A percentile compares a stretch with the other conserved stretches of the same genome.
Conservation (phyloP, 2,888 invertebrate genomes). For the Lasioglossum malachurum region DNA sequence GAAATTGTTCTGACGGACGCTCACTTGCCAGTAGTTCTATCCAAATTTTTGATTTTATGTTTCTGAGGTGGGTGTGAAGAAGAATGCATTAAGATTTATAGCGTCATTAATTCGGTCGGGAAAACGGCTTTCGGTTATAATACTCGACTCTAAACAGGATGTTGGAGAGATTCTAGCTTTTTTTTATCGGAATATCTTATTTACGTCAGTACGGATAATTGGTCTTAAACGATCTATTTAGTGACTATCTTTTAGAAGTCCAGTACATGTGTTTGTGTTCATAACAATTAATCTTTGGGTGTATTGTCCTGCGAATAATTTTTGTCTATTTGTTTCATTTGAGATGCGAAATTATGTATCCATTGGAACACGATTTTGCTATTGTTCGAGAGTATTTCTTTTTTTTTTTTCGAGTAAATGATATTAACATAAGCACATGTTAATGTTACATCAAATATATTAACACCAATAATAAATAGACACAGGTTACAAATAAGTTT, state of each 20-base stretch:
- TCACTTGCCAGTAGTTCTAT: not conserved
- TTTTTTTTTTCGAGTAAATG: not conserved
- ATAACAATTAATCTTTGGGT: not conserved
- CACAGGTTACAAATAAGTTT: slow-evolving; percentile 2
- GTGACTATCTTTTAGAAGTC: slow-evolving; percentile 31
- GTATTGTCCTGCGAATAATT: not conserved
- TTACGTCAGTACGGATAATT: not conserved
- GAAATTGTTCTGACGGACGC: not conserved
- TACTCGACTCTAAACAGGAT: not conserved
- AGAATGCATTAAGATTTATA: not conserved
- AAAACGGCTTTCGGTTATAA: not conserved
- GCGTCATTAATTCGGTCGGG: not conserved
- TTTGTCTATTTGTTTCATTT: not conserved
- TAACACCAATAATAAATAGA: slow-evolving; percentile 10
- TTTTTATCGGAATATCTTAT: not conserved
- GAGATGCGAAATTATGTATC: not conserved
- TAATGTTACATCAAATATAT: slow-evolving; percentile 18
- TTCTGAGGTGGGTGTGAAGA: not conserved
- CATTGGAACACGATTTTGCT: not conserved
- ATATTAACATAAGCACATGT: slow-evolving; percentile 42
- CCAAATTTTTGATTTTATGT: not conserved
- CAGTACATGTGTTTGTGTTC: slow-evolving; percentile 53
- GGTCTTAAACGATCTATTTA: slow-evolving; percentile 1
- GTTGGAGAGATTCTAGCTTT: not conserved
- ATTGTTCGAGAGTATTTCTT: not conserved